Evolutionary conservation across 2,888 invertebrate genomes (phyloP), one percentile per base, ranked within the genome.

Genomic region (Stomorhina lunata): DNA sequence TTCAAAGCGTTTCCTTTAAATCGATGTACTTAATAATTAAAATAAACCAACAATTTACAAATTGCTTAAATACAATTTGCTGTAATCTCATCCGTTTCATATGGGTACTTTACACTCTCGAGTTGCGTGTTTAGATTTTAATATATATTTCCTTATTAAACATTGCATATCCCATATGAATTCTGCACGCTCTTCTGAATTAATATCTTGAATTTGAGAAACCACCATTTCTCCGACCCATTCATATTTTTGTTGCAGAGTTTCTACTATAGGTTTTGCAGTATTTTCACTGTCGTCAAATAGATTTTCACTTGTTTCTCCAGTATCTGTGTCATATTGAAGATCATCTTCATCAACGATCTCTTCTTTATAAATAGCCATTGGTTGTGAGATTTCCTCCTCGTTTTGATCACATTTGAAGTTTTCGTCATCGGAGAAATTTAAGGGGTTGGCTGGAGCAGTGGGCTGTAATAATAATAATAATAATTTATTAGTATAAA

Each of bases 81-180:
- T n/a, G n/a, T n/a, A n/a, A n/a, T n/a, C n/a, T n/a, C n/a, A n/a
- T n/a, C n/a, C n/a, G n/a, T n/a, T n/a, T n/a, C n/a, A n/a, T n/a
- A n/a, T n/a, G n/a, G n/a, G n/a, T n/a, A n/a, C n/a, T n/a, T n/a
- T n/a, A n/a, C n/a, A n/a, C n/a, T n/a, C n/a, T n/a, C n/a, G n/a
- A n/a, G n/a, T n/a, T n/a, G n/a, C n/a, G n/a, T n/a, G n/a, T 37
- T 66, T 66, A 15, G 66, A 66, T 37, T 68, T 68, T 10, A 68
- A 12, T 53, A 68, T 2, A 53, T 68, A 68, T 40, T 68, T 68
- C 17, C 68, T 37, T 25, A 68, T 15, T 7, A 68, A 37, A 27
- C 50, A 68, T 17, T 68, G 68, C 9, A 68, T 17, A 5, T 68
- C 68, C 68, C 68, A 53, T 10, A 37, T 25, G 12, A 68, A 53